Percentiles rank a stretch among this genome's conserved stretches.
Evolutionary conservation across 1,140 invertebrate genomes (phyloP).

Genomic region (Caenorhabditis tropicalis): DNA sequence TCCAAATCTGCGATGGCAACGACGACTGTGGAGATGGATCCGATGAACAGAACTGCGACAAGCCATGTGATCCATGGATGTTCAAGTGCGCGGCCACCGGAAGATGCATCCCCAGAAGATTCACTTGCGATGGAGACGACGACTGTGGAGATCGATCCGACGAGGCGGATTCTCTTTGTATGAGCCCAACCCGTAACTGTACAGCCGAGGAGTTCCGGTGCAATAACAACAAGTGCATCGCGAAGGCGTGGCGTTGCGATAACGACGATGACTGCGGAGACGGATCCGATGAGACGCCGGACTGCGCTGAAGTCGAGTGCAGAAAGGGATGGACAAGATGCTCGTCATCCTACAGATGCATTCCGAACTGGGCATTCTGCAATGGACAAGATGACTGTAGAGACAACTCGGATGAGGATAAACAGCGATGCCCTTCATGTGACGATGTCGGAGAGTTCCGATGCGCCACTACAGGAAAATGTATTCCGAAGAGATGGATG

Average conservation of each 20-base stretch:
- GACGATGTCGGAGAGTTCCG: slow-evolving; percentile 70
- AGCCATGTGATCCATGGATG: slow-evolving; percentile 72
- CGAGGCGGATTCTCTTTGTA: slow-evolving; percentile 66
- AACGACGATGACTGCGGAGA: slow-evolving; percentile 83
- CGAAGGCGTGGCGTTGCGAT: slow-evolving; percentile 81
- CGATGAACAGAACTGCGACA: slow-evolving; percentile 69
- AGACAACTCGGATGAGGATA: slow-evolving; percentile 66
- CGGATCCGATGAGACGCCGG: slow-evolving; percentile 79
- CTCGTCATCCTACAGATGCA: slow-evolving; percentile 66
- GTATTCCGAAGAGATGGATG: slow-evolving; percentile 91
- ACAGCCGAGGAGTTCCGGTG: slow-evolving; percentile 79
- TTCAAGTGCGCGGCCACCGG: slow-evolving; percentile 90
- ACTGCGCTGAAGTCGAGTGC: slow-evolving; percentile 63
- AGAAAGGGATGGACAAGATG: slow-evolving; percentile 67
- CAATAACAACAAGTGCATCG: slow-evolving; percentile 83
- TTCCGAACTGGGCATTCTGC: slow-evolving; percentile 72
- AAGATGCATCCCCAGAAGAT: slow-evolving; percentile 88
- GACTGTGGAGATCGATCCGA: slow-evolving; percentile 71
- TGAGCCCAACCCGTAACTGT: slow-evolving; percentile 66
- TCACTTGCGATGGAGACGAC: slow-evolving; percentile 83
- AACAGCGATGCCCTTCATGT: slow-evolving; percentile 61
- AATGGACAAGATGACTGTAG: slow-evolving; percentile 71
- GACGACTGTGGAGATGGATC: slow-evolving; percentile 78
- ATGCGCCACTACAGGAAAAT: slow-evolving; percentile 79
- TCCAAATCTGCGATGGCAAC: slow-evolving; percentile 86